Conservation (phyloP, 2,113 vertebrate species). For the Seriola dumerili region DNA sequence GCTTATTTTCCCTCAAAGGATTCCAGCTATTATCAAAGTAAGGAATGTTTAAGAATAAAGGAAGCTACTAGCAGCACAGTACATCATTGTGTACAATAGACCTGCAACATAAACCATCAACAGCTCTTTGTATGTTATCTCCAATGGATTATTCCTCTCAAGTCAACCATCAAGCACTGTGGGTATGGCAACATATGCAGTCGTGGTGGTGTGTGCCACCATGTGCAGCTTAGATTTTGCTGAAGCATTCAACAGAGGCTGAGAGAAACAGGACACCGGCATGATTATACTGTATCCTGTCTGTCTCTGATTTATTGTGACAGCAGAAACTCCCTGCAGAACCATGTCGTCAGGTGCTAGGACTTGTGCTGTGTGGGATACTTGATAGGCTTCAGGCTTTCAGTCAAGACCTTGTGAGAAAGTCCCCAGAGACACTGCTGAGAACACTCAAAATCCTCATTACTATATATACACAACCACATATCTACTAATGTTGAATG, state of each 20-base stretch:
- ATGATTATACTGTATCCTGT: constrained; percentile 77
- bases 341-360: constrained; percentile 76
- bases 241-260: constrained; percentile 42
- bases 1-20: constrained; percentile 46
- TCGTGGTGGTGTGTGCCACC: constrained; percentile 25
- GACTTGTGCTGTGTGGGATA: constrained; percentile 66
- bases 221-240: constrained; percentile 35
- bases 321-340: constrained; percentile 77
- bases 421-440: constrained; percentile 64
- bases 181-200: constrained; percentile 17
- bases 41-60: constrained; percentile 32
- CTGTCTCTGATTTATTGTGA: constrained; percentile 78
- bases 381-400: constrained; percentile 69
- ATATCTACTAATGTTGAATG: constrained; percentile 54
- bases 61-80: constrained; percentile 49
- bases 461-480: constrained; percentile 66
- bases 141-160: constrained; percentile 70
- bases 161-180: constrained; percentile 80
- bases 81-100: constrained; percentile 46
- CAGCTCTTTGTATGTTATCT: constrained; percentile 61
- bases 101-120: constrained; percentile 57
- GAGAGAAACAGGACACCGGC: constrained; percentile 70
- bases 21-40: constrained; percentile 54
- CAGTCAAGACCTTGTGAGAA: constrained; percentile 67
- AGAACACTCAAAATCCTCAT: constrained; percentile 68